Base-by-base conservation (phyloP, 2,888 invertebrate species). In the Syritta pipiens region DNA sequence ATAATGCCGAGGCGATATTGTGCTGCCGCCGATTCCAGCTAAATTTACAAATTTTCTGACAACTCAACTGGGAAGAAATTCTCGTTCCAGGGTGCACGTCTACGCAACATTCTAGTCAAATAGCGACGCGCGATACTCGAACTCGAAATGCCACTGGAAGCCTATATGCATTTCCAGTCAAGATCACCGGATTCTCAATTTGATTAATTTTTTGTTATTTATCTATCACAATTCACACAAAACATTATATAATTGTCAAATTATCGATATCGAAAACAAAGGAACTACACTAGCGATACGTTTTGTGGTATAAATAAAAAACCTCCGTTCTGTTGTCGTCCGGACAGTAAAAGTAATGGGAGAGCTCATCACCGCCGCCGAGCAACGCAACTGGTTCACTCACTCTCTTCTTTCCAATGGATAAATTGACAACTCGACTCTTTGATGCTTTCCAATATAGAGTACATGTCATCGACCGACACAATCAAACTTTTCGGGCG, bases 391-490 rank as follows among this genome's bases (percentile, higher is more conserved):
- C 37, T 65, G 17, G 14, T 55, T 35, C 32, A 24, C 26, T 65
- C 53, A 53, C 44, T 32, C 30, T 20, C 12, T 49, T 35, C 20
- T 9, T 77, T 79, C 74, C 79, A 65, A 62, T 57, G 48, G n/a
- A 44, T 37, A 62, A 74, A 67, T 32, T 79, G 79, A 79, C 79
- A 79, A 79, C 74, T 67, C 79, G 79, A 79, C 79, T 79, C 67
- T 79, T 74, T 74, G 60, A 4, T 49, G 32, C 10, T 30, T 77
- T 71, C 76, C 71, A 76, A 57, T 19, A 17, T 3, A 14, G 24
- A 42, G 22, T 32, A 30, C 14, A 22, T 24, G 10, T 14, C 42
- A 57, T 49, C 42, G 51, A 9, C 20, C 42, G 30, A 53, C 24
- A 3, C 12, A 49, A 49, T 10, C n/a, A 40, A 40, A 62, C 32